These are phyloP conservation scores for Drosophila seclusa DNA, from an alignment of 2,888 invertebrate species.

Conservation along the genomic window DNA sequence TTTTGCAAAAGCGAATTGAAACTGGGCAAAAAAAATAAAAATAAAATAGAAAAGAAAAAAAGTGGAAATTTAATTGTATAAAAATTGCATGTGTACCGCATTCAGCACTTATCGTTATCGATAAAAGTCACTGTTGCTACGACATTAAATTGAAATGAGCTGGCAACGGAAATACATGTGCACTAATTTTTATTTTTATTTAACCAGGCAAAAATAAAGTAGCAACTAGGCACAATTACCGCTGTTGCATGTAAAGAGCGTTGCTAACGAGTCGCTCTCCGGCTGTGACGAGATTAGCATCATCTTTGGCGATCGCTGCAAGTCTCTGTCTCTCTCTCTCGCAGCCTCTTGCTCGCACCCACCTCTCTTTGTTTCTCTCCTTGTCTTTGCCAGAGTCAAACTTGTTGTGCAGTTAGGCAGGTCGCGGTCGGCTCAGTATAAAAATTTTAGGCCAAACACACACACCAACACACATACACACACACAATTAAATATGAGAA, in stretches of 20 bases:
- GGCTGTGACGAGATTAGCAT: slow-evolving; percentile 53
- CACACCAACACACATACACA: slow-evolving; percentile 14
- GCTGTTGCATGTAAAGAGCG: slow-evolving; percentile 42
- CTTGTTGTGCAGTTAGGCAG: slow-evolving; percentile 77
- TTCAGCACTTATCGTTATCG: slow-evolving; percentile 57
- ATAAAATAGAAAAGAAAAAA: background rate
- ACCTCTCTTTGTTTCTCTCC: background rate
- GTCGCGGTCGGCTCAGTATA: slow-evolving; percentile 58
- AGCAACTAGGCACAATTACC: background rate
- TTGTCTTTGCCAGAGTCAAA: slow-evolving; percentile 29
- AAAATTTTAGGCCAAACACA: slow-evolving; percentile 71
- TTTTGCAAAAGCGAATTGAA: slow-evolving; percentile 51
- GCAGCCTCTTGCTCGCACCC: background rate
- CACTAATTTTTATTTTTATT: slow-evolving; percentile 53
- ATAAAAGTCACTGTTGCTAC: slow-evolving; percentile 17
- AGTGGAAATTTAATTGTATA: slow-evolving; percentile 11
- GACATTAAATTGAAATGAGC: slow-evolving; percentile 35
- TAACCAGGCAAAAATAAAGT: background rate
- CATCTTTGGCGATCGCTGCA: slow-evolving; percentile 55
- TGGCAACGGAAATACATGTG: slow-evolving; percentile 27
- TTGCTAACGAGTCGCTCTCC: slow-evolving; percentile 45
- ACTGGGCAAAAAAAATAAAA: slow-evolving; percentile 16
- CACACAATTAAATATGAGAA: slow-evolving; percentile 6
- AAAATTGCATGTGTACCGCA: slow-evolving; percentile 3
- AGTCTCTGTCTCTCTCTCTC: background rate